A percentile compares a stretch with the other conserved stretches of the same genome.
Conservation (phyloP, 2,113 vertebrate species). For the Verasper variegatus region DNA sequence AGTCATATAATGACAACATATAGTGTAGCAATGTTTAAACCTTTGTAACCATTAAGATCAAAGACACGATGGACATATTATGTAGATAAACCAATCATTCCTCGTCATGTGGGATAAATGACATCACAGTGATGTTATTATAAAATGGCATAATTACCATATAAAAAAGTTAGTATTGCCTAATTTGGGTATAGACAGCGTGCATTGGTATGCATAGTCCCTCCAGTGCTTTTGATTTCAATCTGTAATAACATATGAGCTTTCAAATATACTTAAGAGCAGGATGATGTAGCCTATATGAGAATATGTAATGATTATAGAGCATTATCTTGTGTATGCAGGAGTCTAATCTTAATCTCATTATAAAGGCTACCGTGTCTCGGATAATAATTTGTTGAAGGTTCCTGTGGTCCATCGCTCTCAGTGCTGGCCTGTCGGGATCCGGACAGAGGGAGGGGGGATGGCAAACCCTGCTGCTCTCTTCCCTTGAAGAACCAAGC, state of each 20-base stretch:
- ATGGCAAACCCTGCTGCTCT: conserved; percentile 88
- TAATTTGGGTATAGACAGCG: no score
- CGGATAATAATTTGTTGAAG: neutral
- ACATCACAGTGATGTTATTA: no score
- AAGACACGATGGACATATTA: no score
- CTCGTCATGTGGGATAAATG: no score
- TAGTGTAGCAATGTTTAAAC: no score
- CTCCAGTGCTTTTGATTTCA: no score
- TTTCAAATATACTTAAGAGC: neutral
- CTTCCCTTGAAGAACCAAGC: conserved; percentile 97
- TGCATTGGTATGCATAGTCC: no score
- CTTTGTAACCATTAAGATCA: no score
- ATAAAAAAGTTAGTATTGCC: no score
- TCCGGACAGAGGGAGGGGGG: conserved; percentile 85
- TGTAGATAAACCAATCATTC: no score
- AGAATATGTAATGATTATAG: neutral
- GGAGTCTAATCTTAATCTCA: neutral
- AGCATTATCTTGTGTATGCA: neutral
- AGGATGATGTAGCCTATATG: neutral
- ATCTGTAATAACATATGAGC: neutral
- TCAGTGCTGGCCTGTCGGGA: neutral
- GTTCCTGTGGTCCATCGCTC: neutral
- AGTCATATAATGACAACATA: no score
- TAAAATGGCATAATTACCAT: no score
- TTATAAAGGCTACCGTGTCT: neutral